Evolutionary conservation across 2,113 vertebrate species (phyloP), one percentile per base, ranked within the genome.

Genomic region (Mobula hypostoma): DNA sequence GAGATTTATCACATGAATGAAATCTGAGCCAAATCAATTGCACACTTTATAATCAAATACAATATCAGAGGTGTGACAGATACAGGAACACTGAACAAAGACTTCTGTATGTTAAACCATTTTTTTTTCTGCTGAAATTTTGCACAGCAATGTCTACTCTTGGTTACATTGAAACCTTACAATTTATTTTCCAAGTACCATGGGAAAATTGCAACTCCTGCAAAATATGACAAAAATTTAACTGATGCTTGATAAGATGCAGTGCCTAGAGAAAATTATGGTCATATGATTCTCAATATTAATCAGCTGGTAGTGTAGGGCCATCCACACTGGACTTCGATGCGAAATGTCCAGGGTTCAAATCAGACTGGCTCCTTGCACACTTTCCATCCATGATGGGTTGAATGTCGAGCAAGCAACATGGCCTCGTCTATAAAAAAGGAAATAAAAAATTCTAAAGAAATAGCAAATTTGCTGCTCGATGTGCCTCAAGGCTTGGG

Each of bases 41-140:
- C 61, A 88, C 61, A 87, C 63, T 29, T 88, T 88, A 66, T n/a
- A 66, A 88, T 88, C 85, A 90, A 90, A 68, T 32, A n/a, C 85
- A 90, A 66, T 90, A 90, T 17, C 15, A 15, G n/a, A 90, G 61
- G 85, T 90, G 85, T 68, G 85, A 66, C 61, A 90, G 61, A 68
- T 15, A 66, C 61, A 66, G 58, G 61, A 90, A 90, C 5, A 7
- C 63, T 66, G 85, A 87, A 63, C 24, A 87, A 29, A 87, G 27
- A 90, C 29, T n/a, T 0, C 36, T 32, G 32, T n/a, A 68, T 66
- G n/a, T 63, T 74, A 68, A 32, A 32, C 15, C 48, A 90, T 19
- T 66, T 61, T 32, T 66, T 61, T 90, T 90, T 90, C 85, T 90
- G 85, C 29, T 90, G 17, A 68, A 19, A 90, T 32, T 66, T 66